Conservation (phyloP, 35 echinoderm and acorn worm species). For the Ptychodera flava region DNA sequence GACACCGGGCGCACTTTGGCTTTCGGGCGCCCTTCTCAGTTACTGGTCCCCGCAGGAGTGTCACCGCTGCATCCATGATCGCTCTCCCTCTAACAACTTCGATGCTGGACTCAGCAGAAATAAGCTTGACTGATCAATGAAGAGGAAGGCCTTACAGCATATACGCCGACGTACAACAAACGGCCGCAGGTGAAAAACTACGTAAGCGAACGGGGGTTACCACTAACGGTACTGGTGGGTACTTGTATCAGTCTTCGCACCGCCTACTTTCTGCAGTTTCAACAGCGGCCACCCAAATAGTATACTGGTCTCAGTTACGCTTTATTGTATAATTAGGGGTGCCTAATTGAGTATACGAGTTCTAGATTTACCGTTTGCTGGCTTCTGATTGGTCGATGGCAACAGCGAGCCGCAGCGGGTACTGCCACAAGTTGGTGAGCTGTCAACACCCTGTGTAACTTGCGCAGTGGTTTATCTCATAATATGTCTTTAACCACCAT, state of each 20-base stretch:
- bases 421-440: background rate
- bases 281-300: background rate
- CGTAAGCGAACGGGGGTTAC: background rate
- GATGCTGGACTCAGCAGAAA: too few species aligned
- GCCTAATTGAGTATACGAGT: background rate
- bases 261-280: background rate
- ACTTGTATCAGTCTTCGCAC: background rate
- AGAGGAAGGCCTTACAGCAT: too few species aligned
- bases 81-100: too few species aligned
- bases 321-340: background rate
- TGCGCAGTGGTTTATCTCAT: too few species aligned
- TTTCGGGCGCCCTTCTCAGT: constrained; percentile 95
- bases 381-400: background rate
- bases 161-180: background rate
- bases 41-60: constrained; percentile 77
- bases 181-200: background rate
- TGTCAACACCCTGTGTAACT: background rate
- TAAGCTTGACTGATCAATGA: too few species aligned
- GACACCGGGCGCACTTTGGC: constrained; percentile 95
- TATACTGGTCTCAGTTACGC: background rate
- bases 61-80: constrained; percentile 87
- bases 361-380: background rate
- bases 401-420: background rate
- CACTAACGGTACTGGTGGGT: background rate
- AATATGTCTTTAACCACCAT: too few species aligned